Percentiles rank a stretch among this genome's conserved stretches.
Conservation (phyloP, 2,797 vertebrate genomes). For the Vespertilio murinus region DNA sequence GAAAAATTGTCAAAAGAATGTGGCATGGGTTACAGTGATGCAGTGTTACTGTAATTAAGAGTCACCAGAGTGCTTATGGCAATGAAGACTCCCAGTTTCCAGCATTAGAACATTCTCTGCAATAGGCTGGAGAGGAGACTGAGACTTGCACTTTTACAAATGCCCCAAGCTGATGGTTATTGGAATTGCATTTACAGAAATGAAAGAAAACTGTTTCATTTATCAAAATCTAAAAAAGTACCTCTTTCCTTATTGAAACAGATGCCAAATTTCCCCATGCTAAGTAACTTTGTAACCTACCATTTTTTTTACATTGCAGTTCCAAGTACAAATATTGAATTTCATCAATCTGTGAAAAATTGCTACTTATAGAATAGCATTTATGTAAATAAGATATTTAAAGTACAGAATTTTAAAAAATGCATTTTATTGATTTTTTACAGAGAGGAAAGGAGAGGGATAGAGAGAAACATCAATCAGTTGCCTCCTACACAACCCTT, state of each 20-base stretch:
- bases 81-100: background rate
- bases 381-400: background rate
- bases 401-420: background rate
- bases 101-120: background rate
- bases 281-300: background rate
- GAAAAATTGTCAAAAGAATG: background rate
- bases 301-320: background rate
- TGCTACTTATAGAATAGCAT: background rate
- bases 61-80: no score
- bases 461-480: no score
- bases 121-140: background rate
- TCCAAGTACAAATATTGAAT: slow-evolving; percentile 9
- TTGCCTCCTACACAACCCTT: no score
- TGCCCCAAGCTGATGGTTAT: background rate
- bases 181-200: background rate
- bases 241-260: background rate
- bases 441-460: no score
- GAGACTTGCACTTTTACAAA: background rate
- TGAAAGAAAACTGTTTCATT: background rate
- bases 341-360: background rate
- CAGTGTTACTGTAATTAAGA: no score
- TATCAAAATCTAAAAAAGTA: background rate
- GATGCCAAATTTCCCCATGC: background rate
- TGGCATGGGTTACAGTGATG: background rate
- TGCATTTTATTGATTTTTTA: no score